Evolutionary conservation across 2,888 invertebrate genomes (phyloP).

Genomic region (Aquatica leii): DNA sequence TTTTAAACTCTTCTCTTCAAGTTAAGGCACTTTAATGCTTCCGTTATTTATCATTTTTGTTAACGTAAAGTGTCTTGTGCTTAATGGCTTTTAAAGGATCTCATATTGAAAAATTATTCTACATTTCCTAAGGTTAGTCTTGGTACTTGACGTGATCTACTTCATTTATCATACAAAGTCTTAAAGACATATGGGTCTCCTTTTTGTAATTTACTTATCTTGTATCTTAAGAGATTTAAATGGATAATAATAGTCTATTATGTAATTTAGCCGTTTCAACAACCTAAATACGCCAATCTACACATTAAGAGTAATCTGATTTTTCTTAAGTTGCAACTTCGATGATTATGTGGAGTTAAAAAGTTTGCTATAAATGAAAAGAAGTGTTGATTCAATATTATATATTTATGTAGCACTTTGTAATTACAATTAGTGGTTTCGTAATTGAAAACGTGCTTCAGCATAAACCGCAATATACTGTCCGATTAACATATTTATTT

Average conservation of each 20-base stretch:
- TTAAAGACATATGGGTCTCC: conserved; percentile 46
- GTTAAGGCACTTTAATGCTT: background rate
- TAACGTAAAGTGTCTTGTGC: background rate
- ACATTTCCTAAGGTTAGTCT: conserved; percentile 17
- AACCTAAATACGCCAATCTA: conserved; percentile 26
- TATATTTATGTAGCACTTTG: background rate
- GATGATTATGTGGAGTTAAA: background rate
- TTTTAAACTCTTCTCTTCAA: too few species aligned
- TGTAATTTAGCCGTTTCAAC: conserved; percentile 45
- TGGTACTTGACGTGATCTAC: conserved; percentile 40
- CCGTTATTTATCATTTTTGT: conserved; percentile 10
- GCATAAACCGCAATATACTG: conserved; percentile 2
- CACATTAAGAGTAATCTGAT: conserved; percentile 13
- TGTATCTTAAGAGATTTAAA: conserved; percentile 50
- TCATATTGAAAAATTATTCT: conserved; percentile 18
- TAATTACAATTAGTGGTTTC: conserved; percentile 2
- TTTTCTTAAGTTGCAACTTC: too few species aligned
- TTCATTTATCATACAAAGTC: conserved; percentile 41
- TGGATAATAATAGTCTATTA: conserved; percentile 50
- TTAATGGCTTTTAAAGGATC: conserved; percentile 16
- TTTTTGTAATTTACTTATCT: conserved; percentile 49
- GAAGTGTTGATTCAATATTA: conserved; percentile 2
- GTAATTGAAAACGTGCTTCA: conserved; percentile 9
- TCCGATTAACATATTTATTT: background rate
- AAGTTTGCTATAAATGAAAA: background rate